Conservation (phyloP, 2,113 vertebrate genomes). For the Ailurus styani region DNA sequence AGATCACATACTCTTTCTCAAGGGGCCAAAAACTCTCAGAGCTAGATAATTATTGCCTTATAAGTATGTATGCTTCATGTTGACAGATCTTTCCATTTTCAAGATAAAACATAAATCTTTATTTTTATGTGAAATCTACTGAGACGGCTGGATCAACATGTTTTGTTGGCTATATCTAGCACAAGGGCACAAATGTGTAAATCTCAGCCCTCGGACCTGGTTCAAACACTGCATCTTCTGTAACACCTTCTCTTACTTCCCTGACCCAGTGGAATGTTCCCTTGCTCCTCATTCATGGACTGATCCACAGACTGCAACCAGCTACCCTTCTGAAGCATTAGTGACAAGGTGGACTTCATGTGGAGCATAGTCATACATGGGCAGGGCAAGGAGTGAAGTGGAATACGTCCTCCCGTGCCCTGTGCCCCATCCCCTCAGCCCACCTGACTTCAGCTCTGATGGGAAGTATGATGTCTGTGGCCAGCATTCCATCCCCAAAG, state of each 20-base stretch:
- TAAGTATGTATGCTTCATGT: not conserved
- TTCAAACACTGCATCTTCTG: not conserved
- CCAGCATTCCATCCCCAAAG: not conserved
- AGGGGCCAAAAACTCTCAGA: not conserved
- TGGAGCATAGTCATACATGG: not conserved
- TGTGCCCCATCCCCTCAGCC: not conserved
- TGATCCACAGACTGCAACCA: not conserved
- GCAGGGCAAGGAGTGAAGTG: not conserved
- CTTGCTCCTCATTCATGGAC: not conserved
- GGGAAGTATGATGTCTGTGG: not conserved
- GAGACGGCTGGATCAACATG: not conserved
- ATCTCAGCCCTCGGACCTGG: not conserved
- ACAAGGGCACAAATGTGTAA: not conserved
- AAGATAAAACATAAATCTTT: not conserved
- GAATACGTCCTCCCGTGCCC: fast-evolving
- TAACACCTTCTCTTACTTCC: not conserved
- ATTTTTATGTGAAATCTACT: not conserved
- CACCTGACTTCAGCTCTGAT: not conserved
- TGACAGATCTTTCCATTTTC: not conserved
- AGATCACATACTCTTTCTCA: not conserved
- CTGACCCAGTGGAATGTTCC: not conserved
- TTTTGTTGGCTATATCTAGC: not conserved
- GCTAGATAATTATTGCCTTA: not conserved
- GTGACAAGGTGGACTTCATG: not conserved
- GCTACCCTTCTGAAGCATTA: not conserved